These are phyloP conservation scores for Pachypsylla venusta DNA, from an alignment of 1,140 invertebrate genomes.

Conservation along the genomic window DNA sequence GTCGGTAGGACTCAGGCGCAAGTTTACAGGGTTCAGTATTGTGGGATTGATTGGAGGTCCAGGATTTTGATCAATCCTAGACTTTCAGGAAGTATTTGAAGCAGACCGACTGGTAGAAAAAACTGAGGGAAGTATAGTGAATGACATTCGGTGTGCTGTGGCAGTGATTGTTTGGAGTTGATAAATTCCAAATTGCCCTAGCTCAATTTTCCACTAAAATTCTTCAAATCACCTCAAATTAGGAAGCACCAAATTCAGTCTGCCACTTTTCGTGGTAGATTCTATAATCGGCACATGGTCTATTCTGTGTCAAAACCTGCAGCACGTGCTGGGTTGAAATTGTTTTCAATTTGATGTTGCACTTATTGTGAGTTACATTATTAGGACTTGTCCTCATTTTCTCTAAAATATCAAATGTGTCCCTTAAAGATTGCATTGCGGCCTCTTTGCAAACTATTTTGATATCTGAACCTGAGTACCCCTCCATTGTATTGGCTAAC, in stretches of 20 bases:
- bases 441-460: slow-evolving; percentile 77
- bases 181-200: too few relatives aligned
- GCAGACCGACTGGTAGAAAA: too few relatives aligned
- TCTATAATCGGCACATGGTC: background rate
- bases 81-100: too few relatives aligned
- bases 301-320: background rate
- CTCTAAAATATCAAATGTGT: slow-evolving; percentile 22
- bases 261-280: background rate
- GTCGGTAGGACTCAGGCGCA: too few relatives aligned
- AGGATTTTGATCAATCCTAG: too few relatives aligned
- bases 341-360: background rate
- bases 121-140: too few relatives aligned
- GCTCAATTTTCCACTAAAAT: too few relatives aligned
- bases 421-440: slow-evolving; percentile 42
- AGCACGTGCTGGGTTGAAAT: background rate
- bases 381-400: background rate
- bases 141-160: too few relatives aligned
- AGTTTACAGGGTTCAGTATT: too few relatives aligned
- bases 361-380: background rate
- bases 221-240: background rate
- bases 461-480: slow-evolving; percentile 81
- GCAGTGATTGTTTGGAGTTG: too few relatives aligned
- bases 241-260: background rate
- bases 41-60: too few relatives aligned
- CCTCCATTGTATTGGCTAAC: slow-evolving; percentile 46